Conservation (phyloP, 2,888 invertebrate species). For the Proisotoma minuta region DNA sequence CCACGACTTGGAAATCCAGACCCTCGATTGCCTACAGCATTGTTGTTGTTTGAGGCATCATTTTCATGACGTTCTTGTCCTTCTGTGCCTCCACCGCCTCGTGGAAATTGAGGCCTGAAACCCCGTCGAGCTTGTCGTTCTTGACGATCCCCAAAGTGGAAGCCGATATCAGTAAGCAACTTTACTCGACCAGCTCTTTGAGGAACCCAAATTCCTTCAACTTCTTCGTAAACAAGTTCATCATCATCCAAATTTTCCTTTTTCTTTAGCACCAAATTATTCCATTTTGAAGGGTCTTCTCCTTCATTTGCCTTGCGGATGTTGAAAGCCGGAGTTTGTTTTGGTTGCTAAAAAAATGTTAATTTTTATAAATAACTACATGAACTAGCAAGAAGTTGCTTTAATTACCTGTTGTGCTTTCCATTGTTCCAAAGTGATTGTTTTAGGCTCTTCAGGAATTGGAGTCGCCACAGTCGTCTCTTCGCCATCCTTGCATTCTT, state of each 20-base stretch:
- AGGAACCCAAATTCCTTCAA: conserved; percentile 55
- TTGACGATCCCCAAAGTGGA: conserved; percentile 72
- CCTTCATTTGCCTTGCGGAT: conserved; percentile 91
- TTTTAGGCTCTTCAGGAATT: conserved; percentile 50
- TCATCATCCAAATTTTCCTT: conserved; percentile 60
- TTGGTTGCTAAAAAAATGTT: conserved; percentile 54
- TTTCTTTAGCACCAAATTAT: conserved; percentile 76
- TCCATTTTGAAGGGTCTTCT: conserved; percentile 84
- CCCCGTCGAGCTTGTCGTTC: conserved; percentile 54
- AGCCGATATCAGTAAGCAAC: conserved; percentile 75
- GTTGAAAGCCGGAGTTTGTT: conserved; percentile 81
- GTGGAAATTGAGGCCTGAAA: conserved; percentile 47
- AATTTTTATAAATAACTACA: conserved; percentile 49
- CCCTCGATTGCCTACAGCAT: background rate
- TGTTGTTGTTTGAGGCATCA: background rate
- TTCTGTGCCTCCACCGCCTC: background rate
- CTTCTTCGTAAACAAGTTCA: conserved; percentile 56
- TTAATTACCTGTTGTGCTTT: conserved; percentile 67
- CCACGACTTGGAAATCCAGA: conserved; percentile 19
- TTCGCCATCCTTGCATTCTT: conserved; percentile 52
- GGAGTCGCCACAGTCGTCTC: conserved; percentile 49
- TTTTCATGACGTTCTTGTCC: background rate
- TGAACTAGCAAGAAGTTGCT: conserved; percentile 43
- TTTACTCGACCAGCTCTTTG: conserved; percentile 82
- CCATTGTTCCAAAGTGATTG: conserved; percentile 86